Base-by-base conservation (phyloP, 1,140 invertebrate species). In the Dufourea novaeangliae region DNA sequence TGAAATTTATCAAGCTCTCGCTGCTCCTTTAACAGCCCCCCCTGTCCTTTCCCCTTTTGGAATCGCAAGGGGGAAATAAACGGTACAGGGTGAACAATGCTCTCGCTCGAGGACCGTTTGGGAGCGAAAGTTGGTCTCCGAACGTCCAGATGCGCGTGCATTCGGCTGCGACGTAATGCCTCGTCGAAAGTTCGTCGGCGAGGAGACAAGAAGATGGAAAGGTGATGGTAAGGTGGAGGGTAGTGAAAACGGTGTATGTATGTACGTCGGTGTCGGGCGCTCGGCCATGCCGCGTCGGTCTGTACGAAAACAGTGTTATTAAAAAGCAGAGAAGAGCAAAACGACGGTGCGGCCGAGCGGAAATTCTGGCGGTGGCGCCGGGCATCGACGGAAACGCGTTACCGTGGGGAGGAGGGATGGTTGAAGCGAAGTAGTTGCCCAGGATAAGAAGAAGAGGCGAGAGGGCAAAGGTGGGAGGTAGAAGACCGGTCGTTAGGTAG, bases 401-500 rank as follows among this genome's bases (percentile, higher is more conserved):
- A n/a, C 27, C 34, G 57, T 25, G 22, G 32, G 44, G 29, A n/a
- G n/a, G n/a, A n/a, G n/a, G n/a, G n/a, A n/a, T n/a, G 54, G 22
- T 41, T 11, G 56, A 27, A 68, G 67, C 27, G 20, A 39, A 54
- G 46, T 22, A 10, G 52, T 50, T 50, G 22, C 20, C 7, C 4
- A 37, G 32, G 27, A 52, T n/a, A n/a, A n/a, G 50, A 56, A 73
- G 50, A 75, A 74, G 71, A 84, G 64, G 59, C 20, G 39, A 72
- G 54, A 68, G 56, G 22, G 78, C 44, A 74, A 79, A 59, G 57
- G 46, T 72, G 67, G 56, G 77, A 59, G 82, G 56, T 59, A 34
- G 67, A 61, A 70, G 66, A 72, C 61, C 71, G 83, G 82, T 84
- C 84, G 86, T 83, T 89, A 86, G 86, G 78, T 83, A 86, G 82